phyloP scores from a whole-genome alignment of 2,797 vertebrate genomes.

The Eulemur rubriventer region DNA sequence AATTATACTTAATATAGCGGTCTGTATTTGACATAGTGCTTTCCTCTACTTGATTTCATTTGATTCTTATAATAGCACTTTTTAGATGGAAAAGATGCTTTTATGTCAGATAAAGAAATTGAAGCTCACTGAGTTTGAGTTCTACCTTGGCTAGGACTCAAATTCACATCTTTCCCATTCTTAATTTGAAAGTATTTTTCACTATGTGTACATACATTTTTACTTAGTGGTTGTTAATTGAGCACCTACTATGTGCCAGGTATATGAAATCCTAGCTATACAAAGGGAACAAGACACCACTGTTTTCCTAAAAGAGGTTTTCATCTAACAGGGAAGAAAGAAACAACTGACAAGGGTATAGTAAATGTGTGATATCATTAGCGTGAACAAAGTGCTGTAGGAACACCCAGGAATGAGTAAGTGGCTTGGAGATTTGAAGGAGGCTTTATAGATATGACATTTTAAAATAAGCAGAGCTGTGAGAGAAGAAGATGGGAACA shows the following conservation, averaged over 20 bases:
- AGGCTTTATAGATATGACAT: background rate
- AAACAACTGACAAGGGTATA: background rate
- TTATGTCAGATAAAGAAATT: background rate
- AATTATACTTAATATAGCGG: background rate
- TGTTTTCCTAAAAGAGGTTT: background rate
- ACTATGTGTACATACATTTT: background rate
- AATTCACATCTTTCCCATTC: background rate
- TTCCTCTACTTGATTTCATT: background rate
- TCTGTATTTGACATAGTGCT: background rate
- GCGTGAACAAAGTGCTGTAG: background rate
- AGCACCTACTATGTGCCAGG: background rate
- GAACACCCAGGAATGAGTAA: background rate
- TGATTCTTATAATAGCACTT: background rate
- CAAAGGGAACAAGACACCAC: background rate
- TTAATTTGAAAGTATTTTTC: background rate
- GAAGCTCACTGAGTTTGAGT: background rate
- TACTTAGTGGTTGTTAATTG: background rate
- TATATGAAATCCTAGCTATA: background rate
- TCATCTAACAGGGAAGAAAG: background rate
- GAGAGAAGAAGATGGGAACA: background rate
- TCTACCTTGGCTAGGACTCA: background rate
- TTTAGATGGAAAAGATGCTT: background rate
- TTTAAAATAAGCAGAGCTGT: background rate
- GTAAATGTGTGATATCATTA: background rate
- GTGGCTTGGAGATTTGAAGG: background rate